Conservation (phyloP, 2,797 vertebrate genomes). For the Hemitrygon akajei region DNA sequence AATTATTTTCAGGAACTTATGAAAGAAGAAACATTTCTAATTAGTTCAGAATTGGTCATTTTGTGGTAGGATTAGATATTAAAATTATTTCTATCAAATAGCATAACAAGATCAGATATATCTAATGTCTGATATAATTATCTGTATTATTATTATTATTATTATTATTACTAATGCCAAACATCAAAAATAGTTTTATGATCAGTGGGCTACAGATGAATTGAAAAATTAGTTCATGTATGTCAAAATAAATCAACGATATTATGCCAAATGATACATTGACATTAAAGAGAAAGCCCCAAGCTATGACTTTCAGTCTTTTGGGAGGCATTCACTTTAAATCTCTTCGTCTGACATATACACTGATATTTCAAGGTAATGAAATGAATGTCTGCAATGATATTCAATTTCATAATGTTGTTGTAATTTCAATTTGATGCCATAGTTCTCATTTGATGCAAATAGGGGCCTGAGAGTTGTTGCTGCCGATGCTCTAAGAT, state of each 20-base stretch:
- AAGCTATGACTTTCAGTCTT: neutral
- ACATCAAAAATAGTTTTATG: neutral
- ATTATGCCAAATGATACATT: neutral
- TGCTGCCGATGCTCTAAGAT: neutral
- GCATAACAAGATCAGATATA: neutral
- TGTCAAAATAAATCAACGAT: slow-evolving; percentile 3
- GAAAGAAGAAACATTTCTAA: neutral
- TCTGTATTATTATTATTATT: neutral
- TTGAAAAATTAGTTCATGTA: neutral
- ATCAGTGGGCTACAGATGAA: neutral
- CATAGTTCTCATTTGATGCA: neutral
- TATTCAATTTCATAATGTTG: neutral
- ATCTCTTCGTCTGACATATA: neutral
- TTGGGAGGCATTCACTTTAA: neutral
- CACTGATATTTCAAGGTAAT: neutral
- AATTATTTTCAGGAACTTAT: neutral
- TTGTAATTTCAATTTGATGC: neutral
- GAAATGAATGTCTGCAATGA: neutral
- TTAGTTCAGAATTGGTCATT: neutral
- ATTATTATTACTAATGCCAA: neutral
- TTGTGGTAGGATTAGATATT: neutral
- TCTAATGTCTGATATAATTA: neutral
- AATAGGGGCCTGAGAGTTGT: neutral
- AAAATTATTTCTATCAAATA: neutral
- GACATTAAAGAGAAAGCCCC: neutral